A percentile compares a stretch with the other conserved stretches of the same genome.
Conservation (phyloP, 2,113 vertebrate species). For the Elachura formosa region DNA sequence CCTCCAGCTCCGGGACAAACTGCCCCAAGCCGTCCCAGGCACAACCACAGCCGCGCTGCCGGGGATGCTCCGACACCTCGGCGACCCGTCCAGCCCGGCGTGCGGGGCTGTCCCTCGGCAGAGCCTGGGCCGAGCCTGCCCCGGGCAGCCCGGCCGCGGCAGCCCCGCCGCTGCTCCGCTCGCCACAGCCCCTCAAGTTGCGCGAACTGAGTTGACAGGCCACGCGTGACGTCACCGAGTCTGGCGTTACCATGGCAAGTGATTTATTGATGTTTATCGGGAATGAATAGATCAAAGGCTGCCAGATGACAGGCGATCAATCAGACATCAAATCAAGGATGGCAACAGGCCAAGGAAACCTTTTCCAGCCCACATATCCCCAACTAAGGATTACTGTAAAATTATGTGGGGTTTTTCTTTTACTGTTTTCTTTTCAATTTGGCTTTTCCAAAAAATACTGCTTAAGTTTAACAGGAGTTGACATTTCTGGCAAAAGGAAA, state of each 20-base stretch:
- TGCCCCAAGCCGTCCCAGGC: not conserved
- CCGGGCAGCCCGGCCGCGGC: not conserved
- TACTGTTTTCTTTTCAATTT: slow-evolving; percentile 46
- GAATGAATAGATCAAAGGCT: slow-evolving; percentile 99
- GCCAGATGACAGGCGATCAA: slow-evolving; percentile 90
- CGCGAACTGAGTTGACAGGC: slow-evolving; percentile 76
- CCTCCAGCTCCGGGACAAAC: not conserved
- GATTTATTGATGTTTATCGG: slow-evolving; percentile 99
- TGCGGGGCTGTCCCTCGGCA: not conserved
- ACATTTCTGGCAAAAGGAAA: slow-evolving; percentile 44
- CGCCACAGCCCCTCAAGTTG: slow-evolving; percentile 65
- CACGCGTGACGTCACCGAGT: slow-evolving; percentile 84
- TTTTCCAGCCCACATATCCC: slow-evolving; percentile 79
- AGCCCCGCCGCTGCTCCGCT: too few relatives aligned
- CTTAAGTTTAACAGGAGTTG: slow-evolving; percentile 64
- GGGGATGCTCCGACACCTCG: too few relatives aligned
- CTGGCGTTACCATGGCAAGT: slow-evolving; percentile 81
- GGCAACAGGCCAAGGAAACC: slow-evolving; percentile 90
- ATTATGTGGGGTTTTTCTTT: slow-evolving; percentile 73
- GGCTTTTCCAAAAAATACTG: slow-evolving; percentile 56
- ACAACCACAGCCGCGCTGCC: accelerated
- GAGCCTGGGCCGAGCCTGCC: not conserved
- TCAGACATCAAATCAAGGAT: slow-evolving; percentile 97
- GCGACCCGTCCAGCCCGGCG: too few relatives aligned
- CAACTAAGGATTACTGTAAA: slow-evolving; percentile 76